These are phyloP conservation scores for Dryocosmus kuriphilus DNA, from an alignment of 2,888 invertebrate species.

Conservation along the genomic window DNA sequence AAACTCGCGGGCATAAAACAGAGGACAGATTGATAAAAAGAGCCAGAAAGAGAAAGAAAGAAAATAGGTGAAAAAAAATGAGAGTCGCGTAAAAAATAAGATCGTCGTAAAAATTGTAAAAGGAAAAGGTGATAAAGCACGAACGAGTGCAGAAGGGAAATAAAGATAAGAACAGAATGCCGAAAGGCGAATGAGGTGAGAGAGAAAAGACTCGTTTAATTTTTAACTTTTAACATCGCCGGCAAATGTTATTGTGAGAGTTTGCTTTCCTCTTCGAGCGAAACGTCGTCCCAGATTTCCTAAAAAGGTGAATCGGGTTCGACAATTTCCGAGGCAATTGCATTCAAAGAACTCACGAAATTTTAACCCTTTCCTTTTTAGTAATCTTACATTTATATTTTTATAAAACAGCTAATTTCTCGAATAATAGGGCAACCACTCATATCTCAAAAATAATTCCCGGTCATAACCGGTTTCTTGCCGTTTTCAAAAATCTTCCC, in stretches of 20 bases:
- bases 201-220: not conserved
- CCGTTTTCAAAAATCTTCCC: no score
- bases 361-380: not conserved
- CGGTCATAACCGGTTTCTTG: no score
- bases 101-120: slow-evolving; percentile 36
- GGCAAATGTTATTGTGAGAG: slow-evolving; percentile 2
- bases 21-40: not conserved
- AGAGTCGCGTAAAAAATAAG: slow-evolving; percentile 5
- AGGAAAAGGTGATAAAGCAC: slow-evolving; percentile 60
- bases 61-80: not conserved
- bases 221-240: slow-evolving; percentile 1
- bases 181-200: slow-evolving; percentile 49
- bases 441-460: no score
- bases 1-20: slow-evolving; percentile 22
- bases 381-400: not conserved
- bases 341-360: not conserved
- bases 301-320: slow-evolving; percentile 33
- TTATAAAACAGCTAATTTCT: not conserved
- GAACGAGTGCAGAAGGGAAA: slow-evolving; percentile 51
- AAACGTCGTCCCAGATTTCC: slow-evolving; percentile 35
- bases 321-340: slow-evolving; percentile 20
- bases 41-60: not conserved
- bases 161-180: slow-evolving; percentile 54
- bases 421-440: no score
- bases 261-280: slow-evolving; percentile 23